phyloP scores from a whole-genome alignment of 2,888 invertebrate genomes.

The Branchipolynoe longqiensis region DNA sequence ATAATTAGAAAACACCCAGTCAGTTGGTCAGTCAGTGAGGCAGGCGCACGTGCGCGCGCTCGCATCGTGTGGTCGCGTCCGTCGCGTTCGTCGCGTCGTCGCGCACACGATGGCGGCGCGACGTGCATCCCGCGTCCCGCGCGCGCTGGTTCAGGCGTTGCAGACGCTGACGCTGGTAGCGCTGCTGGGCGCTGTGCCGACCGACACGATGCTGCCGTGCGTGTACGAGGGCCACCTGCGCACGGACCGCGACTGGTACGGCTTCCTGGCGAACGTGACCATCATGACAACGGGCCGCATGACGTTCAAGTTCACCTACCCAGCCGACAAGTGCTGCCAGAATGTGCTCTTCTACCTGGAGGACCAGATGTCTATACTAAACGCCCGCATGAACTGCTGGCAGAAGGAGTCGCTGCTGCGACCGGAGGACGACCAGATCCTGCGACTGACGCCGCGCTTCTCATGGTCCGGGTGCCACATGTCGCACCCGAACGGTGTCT shows the following conservation, averaged over 20 bases:
- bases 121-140: background rate
- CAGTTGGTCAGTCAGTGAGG: no score
- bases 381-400: conserved; percentile 67
- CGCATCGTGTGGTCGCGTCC: no score
- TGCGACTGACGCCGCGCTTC: conserved; percentile 66
- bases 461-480: conserved; percentile 68
- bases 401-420: conserved; percentile 65
- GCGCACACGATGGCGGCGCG: conserved; percentile 3
- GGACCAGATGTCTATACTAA: conserved; percentile 65
- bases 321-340: conserved; percentile 67
- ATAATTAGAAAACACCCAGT: no score
- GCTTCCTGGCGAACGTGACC: conserved; percentile 67
- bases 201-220: conserved; percentile 63
- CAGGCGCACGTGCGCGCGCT: no score
- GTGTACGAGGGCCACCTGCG: conserved; percentile 66
- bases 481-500: conserved; percentile 60
- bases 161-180: conserved; percentile 6
- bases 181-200: conserved; percentile 25
- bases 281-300: conserved; percentile 64
- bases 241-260: conserved; percentile 67
- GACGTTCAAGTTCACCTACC: conserved; percentile 65
- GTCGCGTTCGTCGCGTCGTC: no score
- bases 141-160: background rate
- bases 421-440: conserved; percentile 67
- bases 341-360: conserved; percentile 67